phyloP scores from a whole-genome alignment of 2,888 invertebrate species.

The Chrysina gloriosa region DNA sequence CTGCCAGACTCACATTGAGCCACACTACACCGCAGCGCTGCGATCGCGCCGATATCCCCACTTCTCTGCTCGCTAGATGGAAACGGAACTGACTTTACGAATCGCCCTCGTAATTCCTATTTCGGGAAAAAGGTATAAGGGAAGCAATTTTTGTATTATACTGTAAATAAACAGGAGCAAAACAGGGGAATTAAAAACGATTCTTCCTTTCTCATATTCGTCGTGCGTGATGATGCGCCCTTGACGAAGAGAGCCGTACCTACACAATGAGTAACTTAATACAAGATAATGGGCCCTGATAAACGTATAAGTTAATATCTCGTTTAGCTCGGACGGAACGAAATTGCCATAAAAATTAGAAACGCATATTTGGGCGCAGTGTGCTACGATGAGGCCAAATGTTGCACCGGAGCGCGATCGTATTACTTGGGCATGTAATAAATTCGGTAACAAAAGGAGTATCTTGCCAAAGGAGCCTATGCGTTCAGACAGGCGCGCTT shows the following conservation, averaged over 20 bases:
- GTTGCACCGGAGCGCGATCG: slow-evolving; percentile 51
- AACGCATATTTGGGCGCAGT: slow-evolving; percentile 54
- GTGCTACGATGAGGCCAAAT: slow-evolving; percentile 51
- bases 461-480: slow-evolving; percentile 53
- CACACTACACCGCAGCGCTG: no score
- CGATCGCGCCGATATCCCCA: no score
- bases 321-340: slow-evolving; percentile 45
- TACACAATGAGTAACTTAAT: slow-evolving; percentile 35
- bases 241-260: slow-evolving; percentile 8
- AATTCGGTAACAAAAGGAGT: slow-evolving; percentile 59
- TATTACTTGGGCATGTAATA: slow-evolving; percentile 52
- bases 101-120: no score
- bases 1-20: no score
- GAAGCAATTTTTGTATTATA: no score
- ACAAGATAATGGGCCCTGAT: slow-evolving; percentile 40
- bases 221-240: slow-evolving; percentile 20
- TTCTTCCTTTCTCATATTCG: neutral
- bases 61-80: no score
- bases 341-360: slow-evolving; percentile 56
- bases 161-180: no score
- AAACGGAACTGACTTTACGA: no score
- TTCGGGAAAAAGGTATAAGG: no score
- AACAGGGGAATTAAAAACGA: neutral
- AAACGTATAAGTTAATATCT: slow-evolving; percentile 41
- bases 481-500: slow-evolving; percentile 56